Conservation (phyloP, 2,113 vertebrate species). For the Eudyptes chrysolophus region DNA sequence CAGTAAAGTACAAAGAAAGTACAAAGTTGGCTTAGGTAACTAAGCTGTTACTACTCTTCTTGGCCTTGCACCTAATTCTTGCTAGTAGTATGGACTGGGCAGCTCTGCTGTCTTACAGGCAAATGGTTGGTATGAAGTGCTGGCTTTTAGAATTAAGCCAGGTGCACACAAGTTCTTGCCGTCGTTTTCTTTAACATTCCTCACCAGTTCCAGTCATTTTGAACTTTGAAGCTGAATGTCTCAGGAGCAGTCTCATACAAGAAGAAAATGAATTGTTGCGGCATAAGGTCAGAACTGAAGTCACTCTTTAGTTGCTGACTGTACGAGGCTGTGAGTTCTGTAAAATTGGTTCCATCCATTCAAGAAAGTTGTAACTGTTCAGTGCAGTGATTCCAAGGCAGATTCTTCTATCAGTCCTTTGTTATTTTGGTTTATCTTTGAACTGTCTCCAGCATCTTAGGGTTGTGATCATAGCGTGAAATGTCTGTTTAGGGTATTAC, state of each 20-base stretch:
- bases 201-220: conserved; percentile 92
- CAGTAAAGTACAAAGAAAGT: neutral
- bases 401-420: neutral
- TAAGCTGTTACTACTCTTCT: neutral
- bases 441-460: neutral
- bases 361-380: neutral
- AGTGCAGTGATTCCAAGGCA: neutral
- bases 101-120: neutral
- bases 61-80: neutral
- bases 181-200: conserved; percentile 74
- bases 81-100: neutral
- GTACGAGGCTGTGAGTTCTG: neutral
- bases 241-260: conserved; percentile 80
- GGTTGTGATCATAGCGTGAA: neutral
- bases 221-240: conserved; percentile 92
- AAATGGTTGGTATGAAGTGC: neutral
- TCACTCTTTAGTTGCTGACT: neutral
- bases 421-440: neutral
- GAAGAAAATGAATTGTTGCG: conserved; percentile 92
- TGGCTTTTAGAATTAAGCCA: neutral
- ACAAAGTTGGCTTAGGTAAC: neutral
- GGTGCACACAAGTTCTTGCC: neutral
- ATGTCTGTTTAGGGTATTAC: neutral
- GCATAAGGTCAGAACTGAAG: conserved; percentile 82
- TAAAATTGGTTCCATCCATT: neutral